These are phyloP conservation scores for Chaetodon trifascialis DNA, from an alignment of 2,113 vertebrate genomes.

Conservation along the genomic window DNA sequence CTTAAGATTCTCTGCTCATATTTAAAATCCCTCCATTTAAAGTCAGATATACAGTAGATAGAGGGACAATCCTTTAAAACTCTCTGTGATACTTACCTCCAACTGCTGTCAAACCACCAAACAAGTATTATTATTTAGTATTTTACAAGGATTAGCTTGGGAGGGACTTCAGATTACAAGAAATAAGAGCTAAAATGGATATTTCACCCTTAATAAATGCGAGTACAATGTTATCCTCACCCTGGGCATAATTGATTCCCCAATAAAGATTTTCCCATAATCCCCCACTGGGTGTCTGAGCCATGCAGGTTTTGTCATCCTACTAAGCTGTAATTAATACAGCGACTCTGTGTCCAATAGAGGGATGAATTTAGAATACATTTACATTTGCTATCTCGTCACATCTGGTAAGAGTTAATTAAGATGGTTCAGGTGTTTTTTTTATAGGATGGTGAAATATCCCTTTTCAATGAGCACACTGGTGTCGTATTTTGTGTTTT, in stretches of 20 bases:
- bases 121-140: conserved; percentile 2
- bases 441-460: conserved; percentile 1
- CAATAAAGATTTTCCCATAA: conserved; percentile 43
- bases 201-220: conserved; percentile 15
- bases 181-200: neutral
- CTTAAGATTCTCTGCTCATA: conserved; percentile 45
- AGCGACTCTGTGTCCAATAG: conserved; percentile 16
- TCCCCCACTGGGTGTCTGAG: conserved; percentile 34
- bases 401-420: conserved; percentile 53
- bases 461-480: conserved; percentile 7
- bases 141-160: neutral
- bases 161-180: neutral
- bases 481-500: neutral
- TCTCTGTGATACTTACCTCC: neutral
- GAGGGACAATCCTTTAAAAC: conserved; percentile 48
- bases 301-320: conserved; percentile 15
- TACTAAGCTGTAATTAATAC: conserved; percentile 55
- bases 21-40: conserved; percentile 40
- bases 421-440: conserved; percentile 37
- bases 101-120: neutral
- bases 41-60: conserved; percentile 25
- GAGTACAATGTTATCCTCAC: conserved; percentile 14
- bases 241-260: conserved; percentile 43
- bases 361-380: conserved; percentile 48
- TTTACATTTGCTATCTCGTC: conserved; percentile 59